Evolutionary conservation across 92 coral and sea anemone species (phyloP), one percentile per base, ranked within the genome.

Genomic region (Umimayanthus kanabou): DNA sequence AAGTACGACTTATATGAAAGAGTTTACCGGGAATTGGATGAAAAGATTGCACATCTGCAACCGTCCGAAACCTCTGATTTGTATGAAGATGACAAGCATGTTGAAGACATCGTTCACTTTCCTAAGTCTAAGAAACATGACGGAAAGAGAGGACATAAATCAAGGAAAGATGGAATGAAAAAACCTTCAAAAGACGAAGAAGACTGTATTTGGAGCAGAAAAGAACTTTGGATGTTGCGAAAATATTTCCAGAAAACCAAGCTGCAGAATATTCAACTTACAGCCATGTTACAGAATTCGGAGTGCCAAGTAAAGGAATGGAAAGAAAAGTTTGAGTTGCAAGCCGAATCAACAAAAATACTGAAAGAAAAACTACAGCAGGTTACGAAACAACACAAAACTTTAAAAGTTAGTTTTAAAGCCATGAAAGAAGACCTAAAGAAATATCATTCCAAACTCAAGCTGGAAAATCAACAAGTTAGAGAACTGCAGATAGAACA

Each of bases 381-480:
- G 43, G 84, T 90, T 49, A 95, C 85, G 72, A 94, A 94, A 87
- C 89, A 95, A 80, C 94, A 95, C 82, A 89, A 77, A 85, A 88
- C 93, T 49, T 84, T 95, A 57, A 97, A 97, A 82, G 86, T 97
- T 15, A 92, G 92, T 77, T 97, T 94, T 81, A 95, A 88, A 77
- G 98, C 99, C n/a, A 26, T 95, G 80, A 97, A 97, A 76, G 97
- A 93, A 75, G 99, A 97, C 77, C 80, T 93, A 50, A 92, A 90
- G 88, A 85, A 29, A 25, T 85, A 92, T 57, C 98, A 95, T 65
- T 13, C 85, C 18, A 89, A 88, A 40, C 82, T 95, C 57, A 95
- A 95, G 73, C 50, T 89, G 58, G 83, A 91, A 25, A 85, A 91
- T 15, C 88, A 85, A 74, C 93, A 92, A 30, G 49, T 83, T 22